A percentile compares a stretch with the other conserved stretches of the same genome.
phyloP scores from a whole-genome alignment of 92 coral and sea anemone genomes.

The Hydrozoanthus gracilis region DNA sequence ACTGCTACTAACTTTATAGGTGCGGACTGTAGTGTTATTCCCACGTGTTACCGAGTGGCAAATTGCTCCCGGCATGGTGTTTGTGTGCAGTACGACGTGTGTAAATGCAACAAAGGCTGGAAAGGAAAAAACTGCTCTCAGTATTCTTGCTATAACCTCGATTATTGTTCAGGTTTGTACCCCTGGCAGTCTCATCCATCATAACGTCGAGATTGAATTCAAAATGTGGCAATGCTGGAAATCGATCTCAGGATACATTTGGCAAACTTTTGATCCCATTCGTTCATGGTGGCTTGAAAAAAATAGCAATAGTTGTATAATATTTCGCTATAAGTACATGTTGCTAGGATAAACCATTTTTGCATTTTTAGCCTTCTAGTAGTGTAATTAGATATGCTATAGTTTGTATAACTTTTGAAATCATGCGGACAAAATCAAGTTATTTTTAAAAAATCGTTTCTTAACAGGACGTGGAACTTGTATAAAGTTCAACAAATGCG shows the following conservation, averaged over 20 bases:
- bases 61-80: constrained; percentile 70
- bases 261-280: no score
- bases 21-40: constrained; percentile 62
- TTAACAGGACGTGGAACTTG: constrained; percentile 45
- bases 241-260: no score
- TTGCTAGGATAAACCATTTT: no score
- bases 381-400: no score
- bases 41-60: constrained; percentile 75
- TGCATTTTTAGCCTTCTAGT: no score
- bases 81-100: constrained; percentile 74
- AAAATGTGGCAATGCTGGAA: no score
- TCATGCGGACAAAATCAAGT: no score
- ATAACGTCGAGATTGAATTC: neutral
- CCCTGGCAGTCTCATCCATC: neutral
- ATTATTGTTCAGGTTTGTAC: constrained; percentile 69
- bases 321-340: no score
- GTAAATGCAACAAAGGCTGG: constrained; percentile 76
- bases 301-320: no score
- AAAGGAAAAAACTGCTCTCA: constrained; percentile 72
- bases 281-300: no score
- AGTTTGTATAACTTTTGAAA: neutral
- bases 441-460: neutral
- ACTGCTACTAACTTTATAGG: constrained; percentile 34
- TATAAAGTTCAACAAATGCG: constrained; percentile 32
- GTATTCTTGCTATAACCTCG: constrained; percentile 70